A percentile compares a stretch with the other conserved stretches of the same genome.
Conservation (phyloP, 2,113 vertebrate species). For the Nyctibius bracteatus region DNA sequence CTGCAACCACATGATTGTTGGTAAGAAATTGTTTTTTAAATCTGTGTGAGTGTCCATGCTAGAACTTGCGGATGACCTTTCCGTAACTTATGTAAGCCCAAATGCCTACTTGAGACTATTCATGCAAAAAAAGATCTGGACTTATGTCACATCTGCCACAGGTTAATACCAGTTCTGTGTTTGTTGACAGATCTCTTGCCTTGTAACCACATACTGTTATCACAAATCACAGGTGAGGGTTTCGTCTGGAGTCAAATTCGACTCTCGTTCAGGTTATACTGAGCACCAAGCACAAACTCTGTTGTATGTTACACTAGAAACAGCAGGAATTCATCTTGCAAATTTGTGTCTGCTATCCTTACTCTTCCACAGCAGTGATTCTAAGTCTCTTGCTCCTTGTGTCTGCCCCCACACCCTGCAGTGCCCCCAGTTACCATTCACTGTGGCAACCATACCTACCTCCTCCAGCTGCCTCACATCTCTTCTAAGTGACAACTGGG, state of each 20-base stretch:
- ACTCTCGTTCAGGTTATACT: background rate
- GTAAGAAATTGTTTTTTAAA: slow-evolving; percentile 71
- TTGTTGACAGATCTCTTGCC: background rate
- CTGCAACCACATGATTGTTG: slow-evolving; percentile 99
- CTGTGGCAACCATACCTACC: background rate
- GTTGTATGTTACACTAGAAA: background rate
- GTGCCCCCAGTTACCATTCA: background rate
- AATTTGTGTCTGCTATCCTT: background rate
- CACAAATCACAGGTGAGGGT: background rate
- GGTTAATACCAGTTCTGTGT: background rate
- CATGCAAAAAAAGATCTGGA: background rate
- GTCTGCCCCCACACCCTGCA: background rate
- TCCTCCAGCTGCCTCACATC: background rate
- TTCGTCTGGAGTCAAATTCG: background rate
- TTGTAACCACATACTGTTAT: background rate
- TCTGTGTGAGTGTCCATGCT: fast-evolving
- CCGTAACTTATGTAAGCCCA: background rate
- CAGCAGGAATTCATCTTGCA: background rate
- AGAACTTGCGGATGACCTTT: background rate
- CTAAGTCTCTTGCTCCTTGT: background rate
- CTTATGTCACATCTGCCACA: background rate
- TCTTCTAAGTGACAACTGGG: background rate
- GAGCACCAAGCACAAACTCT: background rate
- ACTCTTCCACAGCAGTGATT: background rate
- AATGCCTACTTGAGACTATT: background rate